Base-by-base conservation (phyloP, 2,797 vertebrate species). In the Pampus argenteus region DNA sequence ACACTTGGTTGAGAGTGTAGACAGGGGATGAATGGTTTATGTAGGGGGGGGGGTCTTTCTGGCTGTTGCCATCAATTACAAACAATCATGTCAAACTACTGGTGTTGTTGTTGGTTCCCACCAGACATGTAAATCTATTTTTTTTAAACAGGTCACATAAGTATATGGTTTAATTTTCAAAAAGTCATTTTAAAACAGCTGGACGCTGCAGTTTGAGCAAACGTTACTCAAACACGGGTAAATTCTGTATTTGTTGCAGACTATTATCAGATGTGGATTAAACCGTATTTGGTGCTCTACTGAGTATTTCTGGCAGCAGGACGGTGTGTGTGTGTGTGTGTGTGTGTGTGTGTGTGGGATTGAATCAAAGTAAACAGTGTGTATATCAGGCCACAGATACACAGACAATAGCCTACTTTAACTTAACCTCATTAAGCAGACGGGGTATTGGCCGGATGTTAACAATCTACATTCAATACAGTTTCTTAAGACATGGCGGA, bases 21-120 rank as follows among this genome's bases (percentile, higher is more conserved):
- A 64, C 47, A 22, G 48, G 54, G 28, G 67, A 63, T 64, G 25
- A 31, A 57, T 61, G 9, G 29, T 25, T 38, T 50, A 45, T 45
- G 5, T n/a, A 52, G 44, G 26, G 9, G n/a, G n/a, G n/a, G n/a
- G n/a, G n/a, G n/a, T n/a, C 1, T 4, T 38, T 22, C 57, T 66
- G 15, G 38, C 22, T n/a, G 60, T 56, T 66, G 20, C 61, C 56
- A 29, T 64, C 26, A 49, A 69, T 74, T 54, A 54, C 17, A 59
- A 68, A 61, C 28, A 66, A 47, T 76, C 29, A 54, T 1, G 15
- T 38, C 6, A 5, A 49, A 26, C 34, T 38, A 23, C 58, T 51
- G 61, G 7, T 55, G 26, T 17, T 26, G 13, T 44, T 26, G 14
- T 1, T 17, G 18, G 23, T 36, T 38, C 13, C 17, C 18, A 26